Evolutionary conservation across 2,888 invertebrate genomes (phyloP), one percentile per base, ranked within the genome.

Genomic region (Gymnoscelis rufifasciata): DNA sequence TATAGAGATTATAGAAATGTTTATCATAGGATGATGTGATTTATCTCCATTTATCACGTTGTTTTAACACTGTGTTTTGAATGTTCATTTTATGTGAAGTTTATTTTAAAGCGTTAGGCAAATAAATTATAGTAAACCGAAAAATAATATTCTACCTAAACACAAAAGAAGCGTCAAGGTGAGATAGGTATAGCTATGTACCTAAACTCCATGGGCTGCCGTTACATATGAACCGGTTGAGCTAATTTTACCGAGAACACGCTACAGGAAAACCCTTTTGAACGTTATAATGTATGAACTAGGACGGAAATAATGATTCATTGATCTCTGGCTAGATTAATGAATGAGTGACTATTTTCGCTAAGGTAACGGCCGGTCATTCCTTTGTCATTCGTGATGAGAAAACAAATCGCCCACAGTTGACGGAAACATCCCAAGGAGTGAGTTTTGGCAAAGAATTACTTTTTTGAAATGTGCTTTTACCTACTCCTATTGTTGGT

Each of bases 361-460:
- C 59, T 57, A 53, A 66, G 64, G 77, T 77, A 74, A 73, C 54
- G 75, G 51, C 71, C 75, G 62, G 58, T 57, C 58, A 55, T 60
- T 68, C 61, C 64, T 63, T 65, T 66, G 49, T 66, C 43, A 57
- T 60, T 56, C 54, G 54, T 51, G 56, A 57, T 58, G 56, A 30
- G 43, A 56, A 57, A 55, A 65, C 64, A 64, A 68, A 63, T 56
- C 66, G 59, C 64, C 62, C 62, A 65, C 71, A 56, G 60, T 58
- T 66, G 71, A 71, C 57, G 60, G 65, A 62, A 60, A 59, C 58
- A 62, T 71, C 79, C 77, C 78, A 81, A 78, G 77, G 78, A 66
- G 59, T 62, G 71, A 65, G 66, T 72, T 77, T 84, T 86, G 83
- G 84, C 84, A 83, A 72, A 68, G 65, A 63, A 66, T 65, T 62